Conservation (phyloP, 2,888 invertebrate species). For the Ormyrus thymus region DNA sequence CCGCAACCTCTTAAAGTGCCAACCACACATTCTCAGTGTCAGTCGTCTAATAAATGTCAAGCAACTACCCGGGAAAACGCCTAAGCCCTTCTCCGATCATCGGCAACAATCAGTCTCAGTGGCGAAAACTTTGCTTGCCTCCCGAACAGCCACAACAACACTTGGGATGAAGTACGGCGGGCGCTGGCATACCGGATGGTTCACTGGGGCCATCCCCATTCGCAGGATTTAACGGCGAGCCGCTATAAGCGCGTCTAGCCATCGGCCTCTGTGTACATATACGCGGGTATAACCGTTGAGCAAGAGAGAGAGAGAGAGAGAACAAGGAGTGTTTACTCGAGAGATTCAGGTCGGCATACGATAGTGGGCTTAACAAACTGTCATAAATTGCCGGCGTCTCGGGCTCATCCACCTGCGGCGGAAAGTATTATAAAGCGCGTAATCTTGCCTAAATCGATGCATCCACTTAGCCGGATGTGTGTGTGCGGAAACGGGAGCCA, state of each 20-base stretch:
- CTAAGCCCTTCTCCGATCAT: no score
- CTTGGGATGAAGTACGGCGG: no score
- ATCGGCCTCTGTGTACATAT: not conserved
- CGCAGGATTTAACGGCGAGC: no score
- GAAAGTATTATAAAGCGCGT: slow-evolving; percentile 40
- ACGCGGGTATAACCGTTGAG: not conserved
- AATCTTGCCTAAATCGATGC: slow-evolving; percentile 52
- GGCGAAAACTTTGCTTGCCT: no score
- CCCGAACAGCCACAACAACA: no score
- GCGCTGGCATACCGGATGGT: no score
- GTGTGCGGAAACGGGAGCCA: not conserved
- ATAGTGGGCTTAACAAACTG: slow-evolving; percentile 67
- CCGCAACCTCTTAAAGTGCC: no score
- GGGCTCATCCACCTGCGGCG: not conserved
- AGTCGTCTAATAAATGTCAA: no score
- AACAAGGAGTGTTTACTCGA: slow-evolving; percentile 61
- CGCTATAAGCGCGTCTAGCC: not conserved
- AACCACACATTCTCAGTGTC: no score
- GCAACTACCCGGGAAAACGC: no score
- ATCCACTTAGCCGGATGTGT: slow-evolving; percentile 33
- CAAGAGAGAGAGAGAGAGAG: slow-evolving; percentile 8
- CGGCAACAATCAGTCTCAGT: no score
- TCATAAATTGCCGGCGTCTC: slow-evolving; percentile 63
- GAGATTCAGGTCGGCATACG: slow-evolving; percentile 65
- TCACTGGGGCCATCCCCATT: no score